Conservation (phyloP, 2,113 vertebrate species). For the Cryptomyrus ogoouensis region DNA sequence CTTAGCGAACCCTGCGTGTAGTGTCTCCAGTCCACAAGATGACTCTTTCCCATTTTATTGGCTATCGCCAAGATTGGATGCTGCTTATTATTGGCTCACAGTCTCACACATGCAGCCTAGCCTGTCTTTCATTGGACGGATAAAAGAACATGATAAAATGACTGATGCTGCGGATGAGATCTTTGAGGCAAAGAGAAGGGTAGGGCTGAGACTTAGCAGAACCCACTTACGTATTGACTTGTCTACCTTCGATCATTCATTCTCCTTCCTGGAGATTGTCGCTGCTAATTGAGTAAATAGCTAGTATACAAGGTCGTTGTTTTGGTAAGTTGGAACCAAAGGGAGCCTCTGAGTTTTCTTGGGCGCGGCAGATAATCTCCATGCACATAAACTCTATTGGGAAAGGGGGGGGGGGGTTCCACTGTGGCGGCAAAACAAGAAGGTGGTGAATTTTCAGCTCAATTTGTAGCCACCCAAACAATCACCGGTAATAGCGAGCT, state of each 20-base stretch:
- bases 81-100: background rate
- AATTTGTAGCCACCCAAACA: background rate
- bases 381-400: conserved; percentile 41
- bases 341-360: background rate
- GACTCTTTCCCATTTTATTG: background rate
- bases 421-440: conserved; percentile 22
- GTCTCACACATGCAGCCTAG: background rate
- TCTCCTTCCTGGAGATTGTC: background rate
- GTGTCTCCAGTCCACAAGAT: background rate
- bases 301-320: conserved; percentile 35
- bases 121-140: background rate
- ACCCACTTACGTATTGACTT: background rate
- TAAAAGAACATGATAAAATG: background rate
- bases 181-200: background rate
- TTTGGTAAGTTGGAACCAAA: conserved; percentile 19
- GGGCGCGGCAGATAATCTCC: background rate
- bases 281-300: background rate
- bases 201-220: background rate
- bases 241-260: background rate
- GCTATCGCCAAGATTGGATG: background rate
- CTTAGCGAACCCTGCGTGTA: background rate
- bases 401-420: background rate
- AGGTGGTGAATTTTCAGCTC: background rate
- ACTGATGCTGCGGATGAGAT: background rate
- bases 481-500: background rate